Percentiles rank a stretch among this genome's conserved stretches.
Conservation (phyloP, 2,797 vertebrate genomes). For the Cichlasoma orientale region DNA sequence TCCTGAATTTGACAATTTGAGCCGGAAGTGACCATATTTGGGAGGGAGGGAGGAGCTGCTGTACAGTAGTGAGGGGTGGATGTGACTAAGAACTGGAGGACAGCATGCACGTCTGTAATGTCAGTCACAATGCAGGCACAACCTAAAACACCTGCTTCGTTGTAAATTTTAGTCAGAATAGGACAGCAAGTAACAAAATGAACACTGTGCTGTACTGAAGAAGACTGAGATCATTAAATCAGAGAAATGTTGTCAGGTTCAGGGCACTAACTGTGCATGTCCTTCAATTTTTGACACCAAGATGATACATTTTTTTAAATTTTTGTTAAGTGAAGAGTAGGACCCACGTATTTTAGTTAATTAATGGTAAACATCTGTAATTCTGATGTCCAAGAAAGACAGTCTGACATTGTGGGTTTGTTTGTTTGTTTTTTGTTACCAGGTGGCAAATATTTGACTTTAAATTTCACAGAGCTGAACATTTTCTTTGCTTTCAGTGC, state of each 20-base stretch:
- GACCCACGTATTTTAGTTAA: neutral
- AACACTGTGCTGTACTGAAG: neutral
- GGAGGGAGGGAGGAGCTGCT: too few relatives aligned
- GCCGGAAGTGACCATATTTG: too few relatives aligned
- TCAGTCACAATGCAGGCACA: too few relatives aligned
- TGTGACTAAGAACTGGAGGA: too few relatives aligned
- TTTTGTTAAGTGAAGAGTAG: too few relatives aligned
- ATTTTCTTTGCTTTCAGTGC: neutral
- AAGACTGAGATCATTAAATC: neutral
- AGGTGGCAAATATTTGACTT: neutral
- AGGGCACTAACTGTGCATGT: neutral
- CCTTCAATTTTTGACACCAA: too few relatives aligned
- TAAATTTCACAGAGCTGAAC: neutral
- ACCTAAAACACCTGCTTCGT: neutral
- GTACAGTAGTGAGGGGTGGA: too few relatives aligned
- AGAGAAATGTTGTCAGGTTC: neutral
- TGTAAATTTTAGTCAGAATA: neutral
- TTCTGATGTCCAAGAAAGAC: neutral
- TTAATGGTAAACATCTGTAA: neutral
- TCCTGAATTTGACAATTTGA: too few relatives aligned
- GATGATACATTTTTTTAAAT: too few relatives aligned
- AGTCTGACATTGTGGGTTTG: neutral
- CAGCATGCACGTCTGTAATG: too few relatives aligned
- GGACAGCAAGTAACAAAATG: neutral
- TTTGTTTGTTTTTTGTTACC: neutral